phyloP scores from a whole-genome alignment of 2,797 vertebrate species.

The Chelidonichthys spinosus region DNA sequence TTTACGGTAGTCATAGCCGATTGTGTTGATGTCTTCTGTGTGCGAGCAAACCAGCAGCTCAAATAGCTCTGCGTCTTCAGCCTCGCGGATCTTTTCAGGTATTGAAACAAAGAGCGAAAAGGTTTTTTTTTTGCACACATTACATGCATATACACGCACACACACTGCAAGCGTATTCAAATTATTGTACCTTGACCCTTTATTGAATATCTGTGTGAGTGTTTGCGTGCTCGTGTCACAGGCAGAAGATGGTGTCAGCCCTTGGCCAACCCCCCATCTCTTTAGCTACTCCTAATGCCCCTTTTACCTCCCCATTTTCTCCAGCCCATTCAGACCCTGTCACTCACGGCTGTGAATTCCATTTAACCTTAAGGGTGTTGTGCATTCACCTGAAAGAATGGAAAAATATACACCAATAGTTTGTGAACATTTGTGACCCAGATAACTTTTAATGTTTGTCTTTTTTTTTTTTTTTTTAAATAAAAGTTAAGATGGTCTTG shows the following conservation, averaged over 20 bases:
- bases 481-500: conserved; percentile 15
- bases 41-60: conserved; percentile 11
- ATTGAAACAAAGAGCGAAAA: conserved; percentile 62
- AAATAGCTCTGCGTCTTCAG: conserved; percentile 28
- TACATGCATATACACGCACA: conserved; percentile 27
- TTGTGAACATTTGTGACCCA: conserved; percentile 52
- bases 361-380: conserved; percentile 74
- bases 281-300: conserved; percentile 77
- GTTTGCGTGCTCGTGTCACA: conserved; percentile 56
- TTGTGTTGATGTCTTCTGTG: conserved; percentile 19
- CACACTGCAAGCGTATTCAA: conserved; percentile 48
- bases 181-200: conserved; percentile 63
- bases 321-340: conserved; percentile 79
- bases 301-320: conserved; percentile 82
- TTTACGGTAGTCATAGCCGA: conserved; percentile 20
- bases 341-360: conserved; percentile 79
- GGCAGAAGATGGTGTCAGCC: conserved; percentile 74
- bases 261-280: conserved; percentile 71
- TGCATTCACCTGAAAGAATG: conserved; percentile 75
- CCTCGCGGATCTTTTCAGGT: conserved; percentile 36
- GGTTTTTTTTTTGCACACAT: conserved; percentile 23
- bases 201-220: conserved; percentile 57
- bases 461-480: conserved; percentile 1
- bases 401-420: conserved; percentile 64
- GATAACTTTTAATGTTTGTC: conserved; percentile 47